Conservation (phyloP, 2,888 invertebrate genomes). For the Podabrus alpinus region DNA sequence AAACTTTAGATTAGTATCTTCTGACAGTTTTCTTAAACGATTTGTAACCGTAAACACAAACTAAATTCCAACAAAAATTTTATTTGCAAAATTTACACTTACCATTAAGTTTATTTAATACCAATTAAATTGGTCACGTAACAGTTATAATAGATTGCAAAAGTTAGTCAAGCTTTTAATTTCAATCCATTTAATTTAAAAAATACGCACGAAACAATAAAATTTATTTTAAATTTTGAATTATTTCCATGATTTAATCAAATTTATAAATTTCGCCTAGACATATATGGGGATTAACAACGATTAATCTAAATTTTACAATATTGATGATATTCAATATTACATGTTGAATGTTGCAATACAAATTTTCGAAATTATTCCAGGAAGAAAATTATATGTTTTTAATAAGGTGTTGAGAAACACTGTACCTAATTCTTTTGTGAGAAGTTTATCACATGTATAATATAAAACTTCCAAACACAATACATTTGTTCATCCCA, state of each 20-base stretch:
- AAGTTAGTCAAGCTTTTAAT: neutral
- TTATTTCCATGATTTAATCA: neutral
- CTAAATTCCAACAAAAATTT: neutral
- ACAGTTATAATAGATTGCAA: neutral
- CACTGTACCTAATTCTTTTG: neutral
- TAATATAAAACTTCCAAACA: neutral
- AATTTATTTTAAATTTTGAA: neutral
- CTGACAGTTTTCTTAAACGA: neutral
- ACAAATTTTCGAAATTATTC: too few relatives aligned
- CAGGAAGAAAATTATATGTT: neutral
- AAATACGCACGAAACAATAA: neutral
- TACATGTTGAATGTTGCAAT: too few relatives aligned
- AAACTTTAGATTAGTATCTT: neutral
- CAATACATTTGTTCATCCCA: slow-evolving; percentile 21
- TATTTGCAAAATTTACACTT: neutral
- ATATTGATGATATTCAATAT: too few relatives aligned
- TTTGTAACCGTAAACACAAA: neutral
- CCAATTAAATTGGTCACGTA: neutral
- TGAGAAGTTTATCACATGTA: neutral
- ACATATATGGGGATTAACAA: too few relatives aligned
- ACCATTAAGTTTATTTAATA: neutral
- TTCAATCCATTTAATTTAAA: neutral
- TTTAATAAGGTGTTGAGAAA: neutral
- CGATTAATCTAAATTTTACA: too few relatives aligned
- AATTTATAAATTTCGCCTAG: too few relatives aligned